A percentile compares a stretch with the other conserved stretches of the same genome.
phyloP scores from a whole-genome alignment of 2,888 invertebrate genomes.

The Hydrotaea cyrtoneurina region DNA sequence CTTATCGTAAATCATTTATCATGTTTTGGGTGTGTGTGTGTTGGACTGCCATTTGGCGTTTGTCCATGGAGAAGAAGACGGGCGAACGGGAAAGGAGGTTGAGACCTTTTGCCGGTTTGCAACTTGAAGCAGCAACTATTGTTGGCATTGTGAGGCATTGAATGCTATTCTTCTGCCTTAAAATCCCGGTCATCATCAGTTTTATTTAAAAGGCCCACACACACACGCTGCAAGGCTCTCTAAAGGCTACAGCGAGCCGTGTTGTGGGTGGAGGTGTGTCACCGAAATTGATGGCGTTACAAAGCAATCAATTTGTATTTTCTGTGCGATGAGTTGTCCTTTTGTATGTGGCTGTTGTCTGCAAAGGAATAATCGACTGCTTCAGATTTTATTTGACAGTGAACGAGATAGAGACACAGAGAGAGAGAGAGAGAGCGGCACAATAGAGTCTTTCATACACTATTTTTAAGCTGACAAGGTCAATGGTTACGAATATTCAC shows the following conservation, averaged over 20 bases:
- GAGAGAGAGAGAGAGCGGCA: not conserved
- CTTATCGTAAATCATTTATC: conserved; percentile 56
- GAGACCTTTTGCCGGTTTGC: not conserved
- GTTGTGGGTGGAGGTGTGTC: not conserved
- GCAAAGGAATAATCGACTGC: conserved; percentile 13
- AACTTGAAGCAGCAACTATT: not conserved
- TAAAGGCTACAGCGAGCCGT: not conserved
- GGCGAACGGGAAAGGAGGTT: not conserved
- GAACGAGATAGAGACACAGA: not conserved
- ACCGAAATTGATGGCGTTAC: conserved; percentile 10
- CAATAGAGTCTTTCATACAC: not conserved
- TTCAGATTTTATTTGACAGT: not conserved
- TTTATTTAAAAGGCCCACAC: not conserved
- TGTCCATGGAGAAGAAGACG: not conserved
- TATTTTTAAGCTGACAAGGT: conserved; percentile 9
- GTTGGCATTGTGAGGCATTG: not conserved
- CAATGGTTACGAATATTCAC: conserved; percentile 14
- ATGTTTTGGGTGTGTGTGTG: too few species aligned
- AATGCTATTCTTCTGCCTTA: not conserved
- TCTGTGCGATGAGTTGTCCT: not conserved
- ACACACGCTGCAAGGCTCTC: not conserved
- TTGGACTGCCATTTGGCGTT: conserved; percentile 26
- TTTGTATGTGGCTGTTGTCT: not conserved
- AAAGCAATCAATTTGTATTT: conserved; percentile 28
- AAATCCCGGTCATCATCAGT: conserved; percentile 10